Percentiles rank a stretch among this genome's conserved stretches.
These are phyloP conservation scores for Amphiura filiformis DNA, from an alignment of 35 echinoderm and acorn worm genomes.

Conservation along the genomic window DNA sequence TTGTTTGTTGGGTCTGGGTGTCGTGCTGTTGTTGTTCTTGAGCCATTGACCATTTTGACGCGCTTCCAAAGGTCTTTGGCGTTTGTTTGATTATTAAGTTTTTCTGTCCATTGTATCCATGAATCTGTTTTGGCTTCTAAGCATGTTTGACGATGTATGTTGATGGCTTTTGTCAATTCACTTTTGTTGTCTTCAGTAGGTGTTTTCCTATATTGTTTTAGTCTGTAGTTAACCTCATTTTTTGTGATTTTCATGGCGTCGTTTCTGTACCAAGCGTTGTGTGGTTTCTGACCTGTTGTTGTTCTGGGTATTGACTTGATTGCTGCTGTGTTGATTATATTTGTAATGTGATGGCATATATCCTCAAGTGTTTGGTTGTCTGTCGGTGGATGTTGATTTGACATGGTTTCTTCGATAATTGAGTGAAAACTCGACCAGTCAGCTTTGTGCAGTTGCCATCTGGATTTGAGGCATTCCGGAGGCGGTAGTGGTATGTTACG, in stretches of 20 bases:
- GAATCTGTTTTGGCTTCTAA: constrained; percentile 12
- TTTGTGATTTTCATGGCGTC: constrained; percentile 24
- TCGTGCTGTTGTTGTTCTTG: background rate
- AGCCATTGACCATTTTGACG: background rate
- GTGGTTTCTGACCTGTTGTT: background rate
- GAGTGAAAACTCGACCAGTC: constrained; percentile 1
- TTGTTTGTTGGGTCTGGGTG: constrained; percentile 6
- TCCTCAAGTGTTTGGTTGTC: constrained; percentile 18
- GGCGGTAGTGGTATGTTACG: background rate
- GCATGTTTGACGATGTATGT: constrained; percentile 17
- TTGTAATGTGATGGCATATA: background rate
- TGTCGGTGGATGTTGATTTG: background rate
- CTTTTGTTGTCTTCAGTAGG: background rate
- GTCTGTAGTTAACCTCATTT: constrained; percentile 14
- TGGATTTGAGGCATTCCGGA: background rate
- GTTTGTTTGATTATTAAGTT: constrained; percentile 10
- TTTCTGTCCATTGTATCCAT: constrained; percentile 16
- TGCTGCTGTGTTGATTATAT: background rate
- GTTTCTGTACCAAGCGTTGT: background rate
- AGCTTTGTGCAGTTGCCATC: constrained; percentile 4
- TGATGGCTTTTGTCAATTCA: background rate
- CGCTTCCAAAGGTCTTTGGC: constrained; percentile 7
- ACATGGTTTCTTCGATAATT: background rate
- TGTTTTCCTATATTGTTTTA: background rate
- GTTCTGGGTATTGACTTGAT: background rate